phyloP scores from a whole-genome alignment of 1,140 invertebrate genomes.

The Heliothis virescens region DNA sequence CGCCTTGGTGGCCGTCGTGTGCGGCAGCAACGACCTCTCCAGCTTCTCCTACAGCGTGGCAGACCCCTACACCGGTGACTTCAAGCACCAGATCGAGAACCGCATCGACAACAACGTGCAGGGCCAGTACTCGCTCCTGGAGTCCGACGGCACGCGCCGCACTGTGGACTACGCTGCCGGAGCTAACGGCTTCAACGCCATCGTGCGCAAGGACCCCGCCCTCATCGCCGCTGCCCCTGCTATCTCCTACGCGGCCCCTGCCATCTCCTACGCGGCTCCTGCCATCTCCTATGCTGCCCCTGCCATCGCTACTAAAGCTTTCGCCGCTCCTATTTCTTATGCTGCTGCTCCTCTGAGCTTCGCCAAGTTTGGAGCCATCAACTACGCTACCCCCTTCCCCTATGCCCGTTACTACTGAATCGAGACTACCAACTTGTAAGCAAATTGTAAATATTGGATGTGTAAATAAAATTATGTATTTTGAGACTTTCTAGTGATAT shows the following conservation, averaged over 20 bases:
- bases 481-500: constrained; percentile 18
- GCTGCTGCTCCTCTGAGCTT: background rate
- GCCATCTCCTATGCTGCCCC: constrained; percentile 30
- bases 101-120: constrained; percentile 86
- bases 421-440: background rate
- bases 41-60: constrained; percentile 80
- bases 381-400: constrained; percentile 38
- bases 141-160: constrained; percentile 83
- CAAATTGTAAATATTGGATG: constrained; percentile 62
- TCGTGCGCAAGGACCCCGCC: constrained; percentile 76
- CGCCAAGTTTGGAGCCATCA: constrained; percentile 26
- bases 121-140: constrained; percentile 83
- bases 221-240: constrained; percentile 47
- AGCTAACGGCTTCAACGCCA: constrained; percentile 82
- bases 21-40: constrained; percentile 58
- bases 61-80: constrained; percentile 86
- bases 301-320: background rate
- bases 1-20: constrained; percentile 64
- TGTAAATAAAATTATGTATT: constrained; percentile 56
- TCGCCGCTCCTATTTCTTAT: background rate
- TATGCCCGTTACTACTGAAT: constrained; percentile 48
- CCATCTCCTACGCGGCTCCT: constrained; percentile 35
- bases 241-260: constrained; percentile 13
- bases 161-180: constrained; percentile 83
- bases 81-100: constrained; percentile 82